phyloP scores from a whole-genome alignment of 2,797 vertebrate genomes.

The Macropus fuliginosus region DNA sequence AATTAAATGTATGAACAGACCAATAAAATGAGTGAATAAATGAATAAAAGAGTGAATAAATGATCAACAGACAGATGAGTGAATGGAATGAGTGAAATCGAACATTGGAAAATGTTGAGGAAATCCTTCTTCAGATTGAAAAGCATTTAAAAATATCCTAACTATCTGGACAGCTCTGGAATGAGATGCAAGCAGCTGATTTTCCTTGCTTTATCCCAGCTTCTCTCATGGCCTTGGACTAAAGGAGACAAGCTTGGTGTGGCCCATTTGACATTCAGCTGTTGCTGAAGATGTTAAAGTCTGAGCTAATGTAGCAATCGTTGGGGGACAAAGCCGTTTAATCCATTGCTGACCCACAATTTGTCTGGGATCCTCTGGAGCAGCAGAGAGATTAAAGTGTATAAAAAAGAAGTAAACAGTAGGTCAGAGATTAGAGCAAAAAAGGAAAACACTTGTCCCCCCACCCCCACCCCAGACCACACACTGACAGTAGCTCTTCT shows the following conservation, averaged over 20 bases:
- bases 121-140: not conserved
- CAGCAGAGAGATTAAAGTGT: conserved; percentile 93
- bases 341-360: conserved; percentile 93
- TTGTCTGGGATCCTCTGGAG: conserved; percentile 91
- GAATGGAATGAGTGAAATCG: not conserved
- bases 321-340: conserved; percentile 91
- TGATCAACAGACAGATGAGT: not conserved
- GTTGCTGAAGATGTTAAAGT: conserved; percentile 93
- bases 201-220: conserved; percentile 48
- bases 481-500: conserved; percentile 94
- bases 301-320: conserved; percentile 91
- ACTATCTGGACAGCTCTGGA: not conserved
- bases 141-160: not conserved
- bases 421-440: conserved; percentile 94
- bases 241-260: conserved; percentile 79
- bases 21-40: not conserved
- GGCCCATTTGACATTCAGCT: conserved; percentile 93
- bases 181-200: not conserved
- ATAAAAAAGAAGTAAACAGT: conserved; percentile 92
- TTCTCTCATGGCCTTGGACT: conserved; percentile 70
- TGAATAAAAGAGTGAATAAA: not conserved
- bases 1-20: not conserved
- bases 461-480: conserved; percentile 89
- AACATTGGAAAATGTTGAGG: not conserved
- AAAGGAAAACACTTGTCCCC: conserved; percentile 86